Evolutionary conservation across 2,888 invertebrate species (phyloP), one percentile per base, ranked within the genome.

Genomic region (Torymus aiolomorphi): DNA sequence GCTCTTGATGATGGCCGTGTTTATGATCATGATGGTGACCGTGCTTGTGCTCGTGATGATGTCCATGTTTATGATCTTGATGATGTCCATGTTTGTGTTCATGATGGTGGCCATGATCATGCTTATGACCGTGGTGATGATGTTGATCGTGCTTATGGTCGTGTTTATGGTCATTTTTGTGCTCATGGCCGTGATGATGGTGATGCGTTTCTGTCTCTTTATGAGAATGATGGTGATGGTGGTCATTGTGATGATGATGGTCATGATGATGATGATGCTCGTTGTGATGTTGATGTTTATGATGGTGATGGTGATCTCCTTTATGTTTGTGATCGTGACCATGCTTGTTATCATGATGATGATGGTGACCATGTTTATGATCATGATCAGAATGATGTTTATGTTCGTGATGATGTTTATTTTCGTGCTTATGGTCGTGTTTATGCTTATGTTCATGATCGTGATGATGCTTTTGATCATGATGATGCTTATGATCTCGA

Each of bases 241-340:
- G 80, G 14, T 80, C 70, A 31, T 76, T 76, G 14, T 80, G 76
- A 57, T 76, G 76, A 24, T 73, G 72, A 16, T 80, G 80, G 14
- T 73, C 76, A 8, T 80, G 80, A 18, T 80, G 72, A 57, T 80
- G 80, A 61, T 73, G 76, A 69, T 80, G 80, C 16, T 79, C 78
- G 4, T 79, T 79, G 14, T 70, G 76, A 52, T 80, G 80, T 2
- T 16, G 62, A 13, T 76, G 73, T 16, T 80, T 77, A 3, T 74
- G 80, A 10, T 76, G 72, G 54, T 80, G 80, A 67, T 77, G 73
- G 59, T 80, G 77, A n/a, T 69, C 80, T 16, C 69, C 79, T 54
- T 80, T 80, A n/a, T 77, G 63, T 16, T 73, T 65, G 14, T 80
- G 76, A 16, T 80, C 70, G 49, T 80, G 77, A 0, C 61, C 54